These are phyloP conservation scores for Eremophila alpestris DNA, from an alignment of 2,797 vertebrate species.

Conservation along the genomic window DNA sequence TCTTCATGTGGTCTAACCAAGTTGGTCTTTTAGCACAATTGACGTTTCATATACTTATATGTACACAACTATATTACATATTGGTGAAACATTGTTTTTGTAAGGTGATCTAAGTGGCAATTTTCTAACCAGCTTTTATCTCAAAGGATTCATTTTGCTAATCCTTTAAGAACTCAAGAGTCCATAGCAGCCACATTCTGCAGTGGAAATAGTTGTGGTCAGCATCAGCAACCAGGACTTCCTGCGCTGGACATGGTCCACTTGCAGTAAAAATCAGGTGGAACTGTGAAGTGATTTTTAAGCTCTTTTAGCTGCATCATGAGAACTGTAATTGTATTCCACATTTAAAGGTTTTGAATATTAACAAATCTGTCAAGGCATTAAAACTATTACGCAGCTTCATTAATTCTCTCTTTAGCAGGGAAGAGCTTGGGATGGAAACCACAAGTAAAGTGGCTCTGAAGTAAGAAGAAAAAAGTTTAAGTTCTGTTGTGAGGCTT, in stretches of 20 bases:
- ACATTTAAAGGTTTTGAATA: not conserved
- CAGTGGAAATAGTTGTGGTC: fast-evolving
- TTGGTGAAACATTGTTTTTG: not conserved
- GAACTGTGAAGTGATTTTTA: not conserved
- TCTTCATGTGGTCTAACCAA: not conserved
- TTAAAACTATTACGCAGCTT: not conserved
- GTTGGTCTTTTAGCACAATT: not conserved
- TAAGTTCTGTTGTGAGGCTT: not conserved
- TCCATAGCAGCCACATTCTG: not conserved
- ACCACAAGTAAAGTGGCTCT: not conserved
- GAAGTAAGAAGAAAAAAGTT: not conserved
- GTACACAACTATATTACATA: not conserved
- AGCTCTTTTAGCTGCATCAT: not conserved
- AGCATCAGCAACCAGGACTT: not conserved
- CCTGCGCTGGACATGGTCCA: not conserved
- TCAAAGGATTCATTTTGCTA: not conserved
- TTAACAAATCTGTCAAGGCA: not conserved
- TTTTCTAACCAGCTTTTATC: not conserved
- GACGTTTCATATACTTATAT: not conserved
- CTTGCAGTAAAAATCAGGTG: not conserved
- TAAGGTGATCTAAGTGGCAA: not conserved
- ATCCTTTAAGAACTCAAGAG: not conserved
- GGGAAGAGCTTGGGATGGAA: not conserved
- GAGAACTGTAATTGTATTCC: not conserved
- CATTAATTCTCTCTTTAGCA: not conserved